Evolutionary conservation across 2,888 invertebrate genomes (phyloP).

Genomic region (Chesias legatella): DNA sequence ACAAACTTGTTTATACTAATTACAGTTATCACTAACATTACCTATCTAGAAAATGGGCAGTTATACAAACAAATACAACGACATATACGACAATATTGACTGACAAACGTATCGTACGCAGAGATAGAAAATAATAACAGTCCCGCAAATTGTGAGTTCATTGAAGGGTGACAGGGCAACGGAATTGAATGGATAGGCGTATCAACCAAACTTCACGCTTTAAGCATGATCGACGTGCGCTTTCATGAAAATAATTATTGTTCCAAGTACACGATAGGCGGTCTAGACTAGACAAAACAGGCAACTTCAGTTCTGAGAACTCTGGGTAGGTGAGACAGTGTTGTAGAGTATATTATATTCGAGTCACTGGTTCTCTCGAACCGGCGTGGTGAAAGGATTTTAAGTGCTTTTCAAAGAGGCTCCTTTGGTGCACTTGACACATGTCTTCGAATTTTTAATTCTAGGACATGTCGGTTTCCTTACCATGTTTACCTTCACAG

Average conservation of each 20-base stretch:
- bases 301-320: conserved; percentile 2
- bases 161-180: conserved; percentile 22
- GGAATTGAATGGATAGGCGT: conserved; percentile 38
- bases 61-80: too few species aligned
- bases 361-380: too few species aligned
- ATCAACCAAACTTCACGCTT: conserved; percentile 40
- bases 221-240: conserved; percentile 36
- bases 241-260: conserved; percentile 42
- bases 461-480: too few species aligned
- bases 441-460: too few species aligned
- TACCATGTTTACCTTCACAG: too few species aligned
- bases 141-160: conserved; percentile 8
- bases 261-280: conserved; percentile 20
- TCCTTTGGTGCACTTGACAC: too few species aligned
- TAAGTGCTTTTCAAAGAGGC: too few species aligned
- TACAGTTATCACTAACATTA: too few species aligned
- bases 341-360: not conserved
- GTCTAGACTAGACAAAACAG: conserved; percentile 13
- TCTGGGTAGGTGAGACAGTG: not conserved
- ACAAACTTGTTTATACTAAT: too few species aligned
- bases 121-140: conserved; percentile 12
- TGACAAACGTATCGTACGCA: not conserved
- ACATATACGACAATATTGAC: not conserved
- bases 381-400: too few species aligned
- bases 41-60: too few species aligned